A percentile compares a stretch with the other conserved stretches of the same genome.
Evolutionary conservation across 2,888 invertebrate genomes (phyloP).

Genomic region (Agrilus cyanescens): DNA sequence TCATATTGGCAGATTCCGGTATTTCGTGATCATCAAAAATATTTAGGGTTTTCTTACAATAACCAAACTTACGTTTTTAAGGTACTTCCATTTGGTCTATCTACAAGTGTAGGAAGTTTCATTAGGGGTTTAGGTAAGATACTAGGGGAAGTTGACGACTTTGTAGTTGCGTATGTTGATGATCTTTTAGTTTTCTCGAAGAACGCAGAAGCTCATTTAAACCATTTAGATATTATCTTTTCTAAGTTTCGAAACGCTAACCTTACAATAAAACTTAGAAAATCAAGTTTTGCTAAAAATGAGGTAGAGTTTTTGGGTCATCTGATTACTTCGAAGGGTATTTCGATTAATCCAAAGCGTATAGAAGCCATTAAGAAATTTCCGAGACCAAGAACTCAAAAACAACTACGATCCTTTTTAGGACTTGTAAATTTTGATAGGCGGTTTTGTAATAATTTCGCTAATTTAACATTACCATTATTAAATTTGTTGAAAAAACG

Average conservation of each 20-base stretch:
- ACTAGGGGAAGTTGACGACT: conserved; percentile 1
- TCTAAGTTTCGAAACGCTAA: conserved; percentile 4
- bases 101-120: conserved; percentile 1
- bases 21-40: conserved; percentile 7
- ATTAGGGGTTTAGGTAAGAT: not conserved
- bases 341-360: conserved; percentile 10
- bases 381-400: conserved; percentile 17
- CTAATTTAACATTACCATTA: conserved; percentile 11
- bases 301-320: conserved; percentile 10
- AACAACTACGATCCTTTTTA: conserved; percentile 19
- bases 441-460: conserved; percentile 16
- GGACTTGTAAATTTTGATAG: conserved; percentile 19
- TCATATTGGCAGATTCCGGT: conserved; percentile 14
- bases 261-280: conserved; percentile 6
- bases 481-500: conserved; percentile 6
- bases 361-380: conserved; percentile 19
- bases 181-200: conserved; percentile 9
- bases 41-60: conserved; percentile 13
- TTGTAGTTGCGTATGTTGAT: conserved; percentile 9
- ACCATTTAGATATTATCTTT: conserved; percentile 9
- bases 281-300: conserved; percentile 9
- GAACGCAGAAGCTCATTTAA: conserved; percentile 8
- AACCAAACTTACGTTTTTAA: conserved; percentile 9
- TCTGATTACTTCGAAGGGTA: conserved; percentile 4
- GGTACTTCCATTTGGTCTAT: no score